Conservation (phyloP, 2,888 invertebrate genomes). For the Drosophila incognita region DNA sequence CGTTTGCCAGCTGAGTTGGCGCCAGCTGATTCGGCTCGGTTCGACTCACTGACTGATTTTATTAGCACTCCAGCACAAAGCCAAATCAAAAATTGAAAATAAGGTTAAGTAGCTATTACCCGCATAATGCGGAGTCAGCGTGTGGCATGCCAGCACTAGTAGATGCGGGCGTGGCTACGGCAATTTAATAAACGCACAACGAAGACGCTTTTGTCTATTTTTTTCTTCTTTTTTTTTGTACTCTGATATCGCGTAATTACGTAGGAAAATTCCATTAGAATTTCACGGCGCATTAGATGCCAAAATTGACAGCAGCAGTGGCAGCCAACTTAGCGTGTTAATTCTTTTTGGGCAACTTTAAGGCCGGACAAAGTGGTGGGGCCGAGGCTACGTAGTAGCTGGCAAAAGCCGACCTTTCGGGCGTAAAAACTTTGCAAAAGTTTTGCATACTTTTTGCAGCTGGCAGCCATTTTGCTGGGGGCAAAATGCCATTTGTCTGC, state of each 20-base stretch:
- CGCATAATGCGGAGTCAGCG: conserved; percentile 54
- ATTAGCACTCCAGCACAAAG: conserved; percentile 51
- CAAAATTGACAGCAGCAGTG: conserved; percentile 20
- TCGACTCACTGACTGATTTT: conserved; percentile 38
- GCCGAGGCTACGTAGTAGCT: neutral
- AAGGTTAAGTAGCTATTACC: conserved; percentile 80
- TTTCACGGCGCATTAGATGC: conserved; percentile 76
- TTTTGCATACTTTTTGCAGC: conserved; percentile 73
- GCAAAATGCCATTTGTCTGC: conserved; percentile 65
- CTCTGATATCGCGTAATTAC: conserved; percentile 63
- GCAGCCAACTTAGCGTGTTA: conserved; percentile 54
- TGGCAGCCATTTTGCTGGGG: conserved; percentile 29
- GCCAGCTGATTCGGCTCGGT: conserved; percentile 20
- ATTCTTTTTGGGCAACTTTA: conserved; percentile 44
- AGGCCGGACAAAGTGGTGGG: conserved; percentile 13
- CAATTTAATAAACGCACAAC: conserved; percentile 69
- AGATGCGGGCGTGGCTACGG: conserved; percentile 47
- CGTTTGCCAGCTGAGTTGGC: conserved; percentile 41
- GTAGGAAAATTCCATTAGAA: conserved; percentile 76
- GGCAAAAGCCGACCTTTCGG: conserved; percentile 33
- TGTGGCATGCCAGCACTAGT: conserved; percentile 19
- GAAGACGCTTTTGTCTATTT: neutral
- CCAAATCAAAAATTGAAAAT: conserved; percentile 80
- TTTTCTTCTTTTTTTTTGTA: conserved; percentile 11
- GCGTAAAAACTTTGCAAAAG: conserved; percentile 66